Conservation (phyloP, 2,797 vertebrate genomes). For the Sebastes jordani region DNA sequence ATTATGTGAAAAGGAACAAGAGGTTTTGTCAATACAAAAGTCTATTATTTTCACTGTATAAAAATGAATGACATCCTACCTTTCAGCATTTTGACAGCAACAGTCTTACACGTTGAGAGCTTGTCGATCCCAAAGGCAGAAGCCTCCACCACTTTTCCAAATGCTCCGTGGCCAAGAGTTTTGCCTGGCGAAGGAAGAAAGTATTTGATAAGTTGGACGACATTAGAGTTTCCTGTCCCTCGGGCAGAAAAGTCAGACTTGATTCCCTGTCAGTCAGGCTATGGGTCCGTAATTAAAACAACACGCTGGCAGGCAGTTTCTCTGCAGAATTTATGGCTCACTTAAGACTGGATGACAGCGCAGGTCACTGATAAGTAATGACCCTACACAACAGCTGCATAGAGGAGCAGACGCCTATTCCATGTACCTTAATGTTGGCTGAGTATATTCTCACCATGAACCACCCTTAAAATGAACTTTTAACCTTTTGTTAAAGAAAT, state of each 20-base stretch:
- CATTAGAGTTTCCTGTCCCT: constrained; percentile 46
- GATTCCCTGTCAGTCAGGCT: constrained; percentile 64
- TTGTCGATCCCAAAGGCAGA: constrained; percentile 97
- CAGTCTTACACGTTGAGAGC: constrained; percentile 96
- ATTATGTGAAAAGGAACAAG: neutral
- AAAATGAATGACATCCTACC: constrained; percentile 76
- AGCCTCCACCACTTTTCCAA: constrained; percentile 95
- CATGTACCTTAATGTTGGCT: neutral
- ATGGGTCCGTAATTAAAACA: constrained; percentile 75
- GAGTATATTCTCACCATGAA: neutral
- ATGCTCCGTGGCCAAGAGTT: constrained; percentile 94
- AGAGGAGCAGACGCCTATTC: constrained; percentile 30
- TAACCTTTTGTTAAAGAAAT: neutral
- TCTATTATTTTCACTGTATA: neutral
- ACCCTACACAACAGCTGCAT: constrained; percentile 46
- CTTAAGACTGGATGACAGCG: constrained; percentile 60
- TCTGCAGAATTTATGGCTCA: constrained; percentile 62
- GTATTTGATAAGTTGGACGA: constrained; percentile 28
- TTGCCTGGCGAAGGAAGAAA: constrained; percentile 85
- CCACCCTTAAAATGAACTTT: neutral
- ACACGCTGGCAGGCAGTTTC: constrained; percentile 50
- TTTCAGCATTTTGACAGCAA: constrained; percentile 98
- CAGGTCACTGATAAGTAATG: constrained; percentile 66
- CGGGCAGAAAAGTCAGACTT: constrained; percentile 52
- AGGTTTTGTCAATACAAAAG: neutral